Percentiles rank a stretch among this genome's conserved stretches.
phyloP scores from a whole-genome alignment of 2,113 vertebrate species.

The Accipiter cooperii region DNA sequence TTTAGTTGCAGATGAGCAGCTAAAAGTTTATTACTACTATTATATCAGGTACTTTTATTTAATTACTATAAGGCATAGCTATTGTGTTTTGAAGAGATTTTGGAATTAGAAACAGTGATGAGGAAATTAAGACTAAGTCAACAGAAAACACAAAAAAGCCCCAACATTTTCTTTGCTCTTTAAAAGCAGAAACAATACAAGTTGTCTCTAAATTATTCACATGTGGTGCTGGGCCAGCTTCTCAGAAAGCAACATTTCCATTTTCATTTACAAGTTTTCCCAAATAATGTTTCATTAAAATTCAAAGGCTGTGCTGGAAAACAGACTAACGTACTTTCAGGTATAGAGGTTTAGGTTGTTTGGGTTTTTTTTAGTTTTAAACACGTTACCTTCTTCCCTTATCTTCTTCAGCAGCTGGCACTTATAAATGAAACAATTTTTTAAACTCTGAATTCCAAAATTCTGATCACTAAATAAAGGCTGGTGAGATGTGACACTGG shows the following conservation, averaged over 20 bases:
- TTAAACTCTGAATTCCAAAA: not conserved
- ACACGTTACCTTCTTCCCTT: conserved; percentile 2
- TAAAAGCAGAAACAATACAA: not conserved
- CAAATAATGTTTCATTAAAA: conserved; percentile 62
- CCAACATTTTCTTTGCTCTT: not conserved
- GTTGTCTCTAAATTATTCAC: conserved; percentile 39
- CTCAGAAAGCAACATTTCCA: conserved; percentile 36
- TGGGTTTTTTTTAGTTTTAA: not conserved
- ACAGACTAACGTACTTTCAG: conserved; percentile 14
- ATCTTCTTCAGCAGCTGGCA: conserved; percentile 21
- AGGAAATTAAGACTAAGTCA: not conserved
- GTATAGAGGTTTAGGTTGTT: not conserved
- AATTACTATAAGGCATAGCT: not conserved
- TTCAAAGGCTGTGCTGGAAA: conserved; percentile 28
- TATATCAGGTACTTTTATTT: not conserved
- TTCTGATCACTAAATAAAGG: not conserved
- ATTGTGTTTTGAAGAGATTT: not conserved
- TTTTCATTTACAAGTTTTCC: conserved; percentile 49
- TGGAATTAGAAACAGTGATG: not conserved
- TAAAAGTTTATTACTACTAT: not conserved
- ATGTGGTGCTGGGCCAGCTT: not conserved
- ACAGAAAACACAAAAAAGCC: not conserved
- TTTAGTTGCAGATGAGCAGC: not conserved
- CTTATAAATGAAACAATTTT: not conserved
- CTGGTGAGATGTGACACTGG: not conserved